These are phyloP conservation scores for Hirtodrosophila alboralis DNA, from an alignment of 2,888 invertebrate genomes.

Conservation along the genomic window DNA sequence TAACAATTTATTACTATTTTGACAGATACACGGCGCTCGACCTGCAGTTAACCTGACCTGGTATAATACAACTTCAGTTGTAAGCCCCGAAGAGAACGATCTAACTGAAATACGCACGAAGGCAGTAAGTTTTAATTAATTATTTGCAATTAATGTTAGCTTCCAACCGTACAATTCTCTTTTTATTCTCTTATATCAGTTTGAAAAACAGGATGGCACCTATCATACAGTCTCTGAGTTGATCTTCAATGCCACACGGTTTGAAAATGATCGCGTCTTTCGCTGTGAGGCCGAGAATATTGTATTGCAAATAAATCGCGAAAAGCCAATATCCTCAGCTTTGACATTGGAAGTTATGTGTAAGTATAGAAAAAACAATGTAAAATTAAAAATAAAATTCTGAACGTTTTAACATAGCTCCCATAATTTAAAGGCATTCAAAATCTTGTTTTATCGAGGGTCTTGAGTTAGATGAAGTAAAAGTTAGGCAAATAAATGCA, in stretches of 20 bases:
- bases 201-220: constrained; percentile 88
- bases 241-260: constrained; percentile 91
- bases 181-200: too few relatives aligned
- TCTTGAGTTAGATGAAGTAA: too few relatives aligned
- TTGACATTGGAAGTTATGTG: constrained; percentile 92
- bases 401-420: too few relatives aligned
- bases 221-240: constrained; percentile 91
- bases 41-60: constrained; percentile 93
- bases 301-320: constrained; percentile 89
- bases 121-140: constrained; percentile 83
- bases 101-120: constrained; percentile 83
- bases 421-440: too few relatives aligned
- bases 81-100: constrained; percentile 79
- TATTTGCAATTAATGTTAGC: too few relatives aligned
- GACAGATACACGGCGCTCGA: constrained; percentile 89
- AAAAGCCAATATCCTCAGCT: constrained; percentile 90
- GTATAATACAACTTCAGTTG: constrained; percentile 89
- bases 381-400: too few relatives aligned
- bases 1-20: constrained; percentile 6
- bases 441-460: too few relatives aligned
- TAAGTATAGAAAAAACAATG: too few relatives aligned
- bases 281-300: constrained; percentile 93
- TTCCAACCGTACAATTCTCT: too few relatives aligned
- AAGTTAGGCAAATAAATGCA: too few relatives aligned
- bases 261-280: constrained; percentile 91